Base-by-base conservation (phyloP, 2,888 invertebrate species). In the Tetragonisca angustula region DNA sequence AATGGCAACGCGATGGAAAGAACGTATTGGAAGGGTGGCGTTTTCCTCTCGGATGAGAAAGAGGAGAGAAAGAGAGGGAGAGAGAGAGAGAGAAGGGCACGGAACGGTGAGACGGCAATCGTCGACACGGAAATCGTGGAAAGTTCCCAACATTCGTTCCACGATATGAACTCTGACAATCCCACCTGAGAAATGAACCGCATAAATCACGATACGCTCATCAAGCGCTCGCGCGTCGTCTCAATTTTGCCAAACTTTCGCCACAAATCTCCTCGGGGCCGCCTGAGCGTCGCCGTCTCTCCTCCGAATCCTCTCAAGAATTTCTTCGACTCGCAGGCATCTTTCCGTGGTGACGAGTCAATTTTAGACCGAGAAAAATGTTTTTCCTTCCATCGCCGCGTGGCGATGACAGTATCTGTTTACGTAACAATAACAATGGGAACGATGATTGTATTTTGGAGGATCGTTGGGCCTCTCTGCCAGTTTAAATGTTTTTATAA, bases 211-310 rank as follows among this genome's bases (percentile, higher is more conserved):
- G 83, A 68, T 72, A 83, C 83, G 86, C 81, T 86, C 79, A 89
- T 89, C 87, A 84, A 78, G 81, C 77, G 56, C 49, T 76, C 71
- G 76, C 71, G 76, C 73, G 83, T 52, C 79, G 82, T 82, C 79
- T 85, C 85, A 81, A 89, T 89, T 87, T 88, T 84, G 50, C 85
- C 79, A 71, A 89, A 88, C 77, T 89, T 89, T 89, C 6, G 76
- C 73, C 82, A 83, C 87, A 87, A 87, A 85, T 87, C 64, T 32
- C 64, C 21, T 32, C 13, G 19, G 13, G 67, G 79, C 61, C 76
- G 83, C 65, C 84, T 62, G 62, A 50, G 68, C 75, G 85, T 64
- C 78, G 80, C 79, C 76, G 54, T 76, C 65, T 83, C 70, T 82
- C 43, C 43, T 43, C 9, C 9, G 32, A 32, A 83, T 83, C 81